Conservation (phyloP, 1,140 invertebrate species). For the Caenorhabditis brenneri region DNA sequence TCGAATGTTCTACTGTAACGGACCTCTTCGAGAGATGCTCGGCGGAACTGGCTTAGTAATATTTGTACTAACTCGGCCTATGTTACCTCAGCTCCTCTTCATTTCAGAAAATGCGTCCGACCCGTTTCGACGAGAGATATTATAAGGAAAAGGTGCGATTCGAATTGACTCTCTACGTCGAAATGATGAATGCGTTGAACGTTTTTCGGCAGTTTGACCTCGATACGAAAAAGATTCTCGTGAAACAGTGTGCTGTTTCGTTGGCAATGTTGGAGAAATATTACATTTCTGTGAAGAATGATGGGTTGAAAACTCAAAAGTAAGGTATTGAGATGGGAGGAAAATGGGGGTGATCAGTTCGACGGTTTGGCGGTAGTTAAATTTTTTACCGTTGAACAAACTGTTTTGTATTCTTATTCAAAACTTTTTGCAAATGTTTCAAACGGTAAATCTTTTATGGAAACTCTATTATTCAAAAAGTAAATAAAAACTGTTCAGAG, state of each 20-base stretch:
- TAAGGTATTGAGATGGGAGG: too few species aligned
- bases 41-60: constrained; percentile 31
- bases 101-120: constrained; percentile 34
- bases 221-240: background rate
- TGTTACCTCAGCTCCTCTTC: background rate
- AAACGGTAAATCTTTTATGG: too few species aligned
- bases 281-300: constrained; percentile 28
- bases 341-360: too few species aligned
- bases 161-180: background rate
- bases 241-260: background rate
- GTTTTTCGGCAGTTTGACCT: background rate
- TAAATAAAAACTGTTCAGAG: too few species aligned
- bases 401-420: too few species aligned
- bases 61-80: background rate
- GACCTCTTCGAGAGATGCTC: constrained; percentile 12
- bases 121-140: constrained; percentile 18
- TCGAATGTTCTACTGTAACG: constrained; percentile 36
- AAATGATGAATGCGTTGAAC: constrained; percentile 28
- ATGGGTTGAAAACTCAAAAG: constrained; percentile 22
- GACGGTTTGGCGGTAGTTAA: too few species aligned
- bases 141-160: constrained; percentile 36
- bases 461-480: too few species aligned
- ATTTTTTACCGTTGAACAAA: too few species aligned
- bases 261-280: constrained; percentile 26
- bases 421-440: too few species aligned